A percentile compares a stretch with the other conserved stretches of the same genome.
Evolutionary conservation across 1,140 invertebrate species (phyloP).

Genomic region (Papilio polytes): DNA sequence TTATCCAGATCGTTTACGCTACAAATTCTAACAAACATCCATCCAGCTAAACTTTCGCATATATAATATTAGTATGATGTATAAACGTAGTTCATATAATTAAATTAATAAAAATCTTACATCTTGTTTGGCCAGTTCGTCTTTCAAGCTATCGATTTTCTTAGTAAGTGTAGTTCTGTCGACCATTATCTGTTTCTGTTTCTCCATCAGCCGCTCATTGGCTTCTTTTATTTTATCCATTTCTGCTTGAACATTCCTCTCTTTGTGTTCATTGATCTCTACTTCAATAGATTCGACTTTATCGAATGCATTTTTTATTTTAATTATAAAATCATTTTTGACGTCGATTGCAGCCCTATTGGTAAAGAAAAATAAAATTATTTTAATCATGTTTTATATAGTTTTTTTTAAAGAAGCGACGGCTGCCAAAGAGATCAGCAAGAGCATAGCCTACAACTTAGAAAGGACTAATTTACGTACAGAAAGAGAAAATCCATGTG

Average conservation of each 20-base stretch:
- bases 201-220: conserved; percentile 84
- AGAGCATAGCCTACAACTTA: too few relatives aligned
- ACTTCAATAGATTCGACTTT: conserved; percentile 75
- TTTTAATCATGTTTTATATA: too few relatives aligned
- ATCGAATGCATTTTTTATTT: conserved; percentile 71
- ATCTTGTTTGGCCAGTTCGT: conserved; percentile 88
- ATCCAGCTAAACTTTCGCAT: too few relatives aligned
- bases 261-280: conserved; percentile 77
- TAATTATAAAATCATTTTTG: conserved; percentile 65
- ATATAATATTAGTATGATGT: not conserved
- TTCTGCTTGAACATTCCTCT: conserved; percentile 72
- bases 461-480: too few relatives aligned
- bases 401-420: too few relatives aligned
- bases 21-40: too few relatives aligned
- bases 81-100: conserved; percentile 10
- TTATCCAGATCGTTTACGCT: too few relatives aligned
- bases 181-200: conserved; percentile 78
- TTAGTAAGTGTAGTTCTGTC: conserved; percentile 72
- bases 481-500: not conserved
- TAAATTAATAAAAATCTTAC: conserved; percentile 57
- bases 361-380: conserved; percentile 40
- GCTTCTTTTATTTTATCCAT: conserved; percentile 75
- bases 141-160: conserved; percentile 85
- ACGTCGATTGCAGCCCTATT: conserved; percentile 67
- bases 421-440: too few relatives aligned